Evolutionary conservation across 2,888 invertebrate genomes (phyloP), one percentile per base, ranked within the genome.

Genomic region (Poecilus cupreus): DNA sequence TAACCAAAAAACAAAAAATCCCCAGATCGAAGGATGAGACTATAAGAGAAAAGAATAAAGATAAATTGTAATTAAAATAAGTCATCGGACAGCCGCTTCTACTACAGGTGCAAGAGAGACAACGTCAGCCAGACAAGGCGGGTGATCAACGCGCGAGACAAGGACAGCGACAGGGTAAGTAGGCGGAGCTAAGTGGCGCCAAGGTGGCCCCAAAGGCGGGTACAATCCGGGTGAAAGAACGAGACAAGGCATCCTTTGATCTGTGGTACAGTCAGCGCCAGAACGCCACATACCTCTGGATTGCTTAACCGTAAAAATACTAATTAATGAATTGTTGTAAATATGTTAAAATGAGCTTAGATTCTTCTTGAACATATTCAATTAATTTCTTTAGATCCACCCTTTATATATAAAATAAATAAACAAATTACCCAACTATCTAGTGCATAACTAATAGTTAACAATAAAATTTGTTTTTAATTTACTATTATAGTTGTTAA

Each of bases 101-200:
- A 43, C 32, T 20, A n/a, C 49, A 46, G 16, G 79, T 51, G 16
- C 16, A 18, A 79, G 49, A 18, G 13, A 79, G 79, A 79, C 24
- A 80, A n/a, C 68, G 37, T 16, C 16, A 39, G 26, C 10, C 20
- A n/a, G 22, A 57, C 46, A 75, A 22, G 49, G 46, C 13, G 18
- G 11, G 46, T 81, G 78, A 60, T 82, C 20, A 37, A 20, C 43
- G 64, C 82, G 79, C 82, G 39, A 77, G 80, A 82, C 78, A 82
- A 74, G 81, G 83, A 75, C 80, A 82, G 83, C 80, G 49, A 82
- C 82, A 83, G 84, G 83, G 83, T 83, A 85, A 85, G 84, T 85
- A 85, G 87, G 86, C 87, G 87, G 86, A 86, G 85, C 83, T 64
- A 87, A 84, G 83, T 87, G 87, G 87, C 87, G 87, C 87, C 87